phyloP scores from a whole-genome alignment of 2,797 vertebrate species.

The Myotis findleyi region DNA sequence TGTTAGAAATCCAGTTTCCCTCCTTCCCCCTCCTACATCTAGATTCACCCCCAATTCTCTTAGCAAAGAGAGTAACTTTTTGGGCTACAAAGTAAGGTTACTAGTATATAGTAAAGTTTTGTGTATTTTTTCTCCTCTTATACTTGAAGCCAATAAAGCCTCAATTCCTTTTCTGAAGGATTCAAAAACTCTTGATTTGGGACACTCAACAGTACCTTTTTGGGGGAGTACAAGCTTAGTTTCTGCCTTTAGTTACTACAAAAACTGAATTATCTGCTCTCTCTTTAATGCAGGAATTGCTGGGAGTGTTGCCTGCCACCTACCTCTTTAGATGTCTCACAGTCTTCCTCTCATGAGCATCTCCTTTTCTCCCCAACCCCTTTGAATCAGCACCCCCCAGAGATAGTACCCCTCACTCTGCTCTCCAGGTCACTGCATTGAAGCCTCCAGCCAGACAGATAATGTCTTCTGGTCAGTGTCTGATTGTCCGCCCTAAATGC shows the following conservation, averaged over 20 bases:
- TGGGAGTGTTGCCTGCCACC: neutral
- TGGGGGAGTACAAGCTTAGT: neutral
- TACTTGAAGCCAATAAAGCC: neutral
- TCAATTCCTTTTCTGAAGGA: constrained; percentile 15
- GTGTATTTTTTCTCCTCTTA: neutral
- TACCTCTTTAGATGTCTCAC: neutral
- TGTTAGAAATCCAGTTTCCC: neutral
- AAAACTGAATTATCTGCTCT: neutral
- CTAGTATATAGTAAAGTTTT: neutral
- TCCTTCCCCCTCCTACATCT: neutral
- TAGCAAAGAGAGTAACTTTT: neutral
- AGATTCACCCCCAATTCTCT: neutral
- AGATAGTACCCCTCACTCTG: neutral
- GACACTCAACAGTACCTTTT: neutral
- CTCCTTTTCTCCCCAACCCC: neutral
- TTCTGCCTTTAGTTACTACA: neutral
- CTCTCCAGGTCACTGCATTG: neutral
- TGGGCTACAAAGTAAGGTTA: neutral
- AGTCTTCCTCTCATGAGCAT: neutral
- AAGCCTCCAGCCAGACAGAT: neutral
- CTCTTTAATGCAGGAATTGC: neutral
- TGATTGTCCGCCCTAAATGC: neutral
- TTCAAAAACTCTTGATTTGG: neutral
- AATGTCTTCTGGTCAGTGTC: neutral
- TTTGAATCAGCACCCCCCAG: neutral